Evolutionary conservation across 2,113 vertebrate genomes (phyloP).

Genomic region (Abramis brama): DNA sequence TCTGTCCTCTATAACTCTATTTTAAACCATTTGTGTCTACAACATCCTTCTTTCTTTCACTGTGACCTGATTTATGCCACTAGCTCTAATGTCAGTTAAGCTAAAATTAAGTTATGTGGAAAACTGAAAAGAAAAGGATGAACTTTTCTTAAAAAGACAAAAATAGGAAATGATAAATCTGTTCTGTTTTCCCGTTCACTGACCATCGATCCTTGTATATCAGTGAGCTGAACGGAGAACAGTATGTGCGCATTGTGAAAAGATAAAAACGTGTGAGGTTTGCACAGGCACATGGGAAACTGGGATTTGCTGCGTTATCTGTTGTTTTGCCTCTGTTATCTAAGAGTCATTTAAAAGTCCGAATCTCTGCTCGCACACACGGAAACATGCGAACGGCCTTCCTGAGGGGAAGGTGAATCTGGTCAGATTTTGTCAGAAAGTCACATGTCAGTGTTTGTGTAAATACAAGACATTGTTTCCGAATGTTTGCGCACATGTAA

Average conservation of each 20-base stretch:
- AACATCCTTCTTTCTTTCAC: background rate
- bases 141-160: background rate
- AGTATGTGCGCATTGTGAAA: background rate
- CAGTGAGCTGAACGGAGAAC: background rate
- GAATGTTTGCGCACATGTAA: background rate
- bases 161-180: constrained; percentile 17
- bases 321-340: constrained; percentile 19
- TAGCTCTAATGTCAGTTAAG: no score
- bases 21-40: background rate
- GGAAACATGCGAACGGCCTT: constrained; percentile 28
- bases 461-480: constrained; percentile 17
- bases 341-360: background rate
- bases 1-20: background rate
- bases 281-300: background rate
- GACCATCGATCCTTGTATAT: background rate
- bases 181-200: background rate
- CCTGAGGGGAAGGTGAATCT: constrained; percentile 35
- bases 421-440: background rate
- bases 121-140: background rate
- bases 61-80: background rate
- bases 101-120: no score
- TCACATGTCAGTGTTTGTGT: background rate
- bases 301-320: background rate
- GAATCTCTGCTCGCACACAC: constrained; percentile 8
- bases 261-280: constrained; percentile 6